phyloP scores from a whole-genome alignment of 1,140 invertebrate species.

The Rhagoletis pomonella region DNA sequence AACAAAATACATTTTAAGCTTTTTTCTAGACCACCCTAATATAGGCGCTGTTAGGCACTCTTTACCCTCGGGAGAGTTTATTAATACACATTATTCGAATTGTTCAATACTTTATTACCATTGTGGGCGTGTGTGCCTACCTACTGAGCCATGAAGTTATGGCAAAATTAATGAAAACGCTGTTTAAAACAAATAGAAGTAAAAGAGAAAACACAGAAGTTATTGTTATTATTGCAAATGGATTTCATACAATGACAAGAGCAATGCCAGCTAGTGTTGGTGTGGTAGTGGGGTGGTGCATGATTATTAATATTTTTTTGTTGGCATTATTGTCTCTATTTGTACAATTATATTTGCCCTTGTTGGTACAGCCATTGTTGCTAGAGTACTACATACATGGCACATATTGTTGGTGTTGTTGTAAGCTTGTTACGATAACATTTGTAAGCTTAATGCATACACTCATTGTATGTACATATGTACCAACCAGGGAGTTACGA shows the following conservation, averaged over 20 bases:
- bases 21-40: no score
- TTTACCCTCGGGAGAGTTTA: not conserved
- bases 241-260: not conserved
- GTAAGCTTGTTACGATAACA: conserved; percentile 48
- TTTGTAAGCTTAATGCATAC: conserved; percentile 26
- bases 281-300: not conserved
- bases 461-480: not conserved
- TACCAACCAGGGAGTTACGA: not conserved
- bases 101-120: conserved; percentile 34
- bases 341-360: not conserved
- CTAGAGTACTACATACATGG: not conserved
- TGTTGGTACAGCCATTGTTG: not conserved
- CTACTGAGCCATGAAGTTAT: not conserved
- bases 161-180: conserved; percentile 35
- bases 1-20: no score
- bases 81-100: not conserved
- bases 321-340: conserved; percentile 37
- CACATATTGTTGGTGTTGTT: not conserved
- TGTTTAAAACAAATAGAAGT: conserved; percentile 30
- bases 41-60: not conserved
- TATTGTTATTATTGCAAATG: conserved; percentile 38
- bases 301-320: conserved; percentile 20
- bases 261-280: not conserved
- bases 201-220: conserved; percentile 13
- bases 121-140: not conserved